Percentiles rank a stretch among this genome's conserved stretches.
phyloP scores from a whole-genome alignment of 2,888 invertebrate genomes.

The Ariolimax columbianus region DNA sequence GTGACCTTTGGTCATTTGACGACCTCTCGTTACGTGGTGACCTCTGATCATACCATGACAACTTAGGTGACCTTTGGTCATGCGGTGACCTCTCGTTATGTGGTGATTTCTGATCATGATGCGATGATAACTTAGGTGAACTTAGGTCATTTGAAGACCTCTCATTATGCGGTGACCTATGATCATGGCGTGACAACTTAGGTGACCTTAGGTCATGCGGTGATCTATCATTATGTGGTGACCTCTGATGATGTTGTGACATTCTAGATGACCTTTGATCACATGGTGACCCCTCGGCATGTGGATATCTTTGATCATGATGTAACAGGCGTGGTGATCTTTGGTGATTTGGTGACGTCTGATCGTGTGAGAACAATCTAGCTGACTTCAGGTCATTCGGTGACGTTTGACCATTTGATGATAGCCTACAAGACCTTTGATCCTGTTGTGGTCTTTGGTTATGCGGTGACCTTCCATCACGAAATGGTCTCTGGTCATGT shows the following conservation, averaged over 20 bases:
- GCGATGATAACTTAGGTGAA: background rate
- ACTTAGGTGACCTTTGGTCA: background rate
- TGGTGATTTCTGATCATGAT: background rate
- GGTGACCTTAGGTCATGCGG: too few species aligned
- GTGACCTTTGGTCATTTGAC: background rate
- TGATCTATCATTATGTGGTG: too few species aligned
- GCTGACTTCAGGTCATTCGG: background rate
- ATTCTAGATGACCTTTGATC: background rate
- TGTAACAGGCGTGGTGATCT: background rate
- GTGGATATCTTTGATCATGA: background rate
- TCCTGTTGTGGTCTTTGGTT: background rate
- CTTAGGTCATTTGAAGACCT: too few species aligned
- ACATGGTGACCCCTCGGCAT: background rate
- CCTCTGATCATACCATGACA: background rate
- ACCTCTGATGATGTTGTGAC: background rate
- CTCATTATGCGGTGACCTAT: background rate
- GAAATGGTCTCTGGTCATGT: background rate
- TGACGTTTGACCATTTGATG: background rate
- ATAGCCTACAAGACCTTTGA: background rate
- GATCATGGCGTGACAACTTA: too few species aligned
- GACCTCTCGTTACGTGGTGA: background rate
- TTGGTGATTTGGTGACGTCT: background rate
- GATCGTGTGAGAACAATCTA: background rate
- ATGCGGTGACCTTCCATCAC: too few species aligned
- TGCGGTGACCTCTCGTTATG: background rate